Evolutionary conservation across 2,113 vertebrate genomes (phyloP).

Genomic region (Xerus inauris): DNA sequence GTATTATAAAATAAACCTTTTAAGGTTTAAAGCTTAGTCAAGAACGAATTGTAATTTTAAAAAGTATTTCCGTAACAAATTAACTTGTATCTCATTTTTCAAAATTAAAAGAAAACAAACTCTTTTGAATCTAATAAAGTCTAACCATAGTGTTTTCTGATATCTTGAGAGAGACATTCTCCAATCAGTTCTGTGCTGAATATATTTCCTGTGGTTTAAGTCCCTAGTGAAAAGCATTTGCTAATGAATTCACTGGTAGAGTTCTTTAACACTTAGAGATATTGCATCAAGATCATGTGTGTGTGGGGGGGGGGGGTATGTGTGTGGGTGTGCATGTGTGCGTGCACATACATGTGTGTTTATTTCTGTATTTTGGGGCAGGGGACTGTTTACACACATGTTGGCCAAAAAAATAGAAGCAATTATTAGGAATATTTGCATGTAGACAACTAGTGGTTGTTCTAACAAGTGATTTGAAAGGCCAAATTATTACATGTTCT

Average conservation of each 20-base stretch:
- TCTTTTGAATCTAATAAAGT: neutral
- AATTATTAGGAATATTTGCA: conserved; percentile 1
- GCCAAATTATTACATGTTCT: neutral
- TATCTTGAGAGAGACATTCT: neutral
- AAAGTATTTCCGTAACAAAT: neutral
- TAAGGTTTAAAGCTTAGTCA: neutral
- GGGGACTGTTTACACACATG: neutral
- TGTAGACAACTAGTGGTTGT: neutral
- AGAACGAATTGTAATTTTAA: neutral
- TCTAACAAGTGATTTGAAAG: conserved; percentile 20
- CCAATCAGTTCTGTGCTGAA: neutral
- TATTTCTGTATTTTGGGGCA: neutral
- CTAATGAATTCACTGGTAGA: neutral
- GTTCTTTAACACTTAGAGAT: neutral
- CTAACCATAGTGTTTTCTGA: neutral
- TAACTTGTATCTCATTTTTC: neutral
- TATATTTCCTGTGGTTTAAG: neutral
- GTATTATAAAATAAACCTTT: conserved; percentile 45
- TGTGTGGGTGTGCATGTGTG: neutral
- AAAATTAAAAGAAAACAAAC: neutral
- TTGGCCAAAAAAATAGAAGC: neutral
- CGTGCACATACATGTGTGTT: no score
- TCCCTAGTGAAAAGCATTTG: neutral
- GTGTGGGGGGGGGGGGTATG: neutral
- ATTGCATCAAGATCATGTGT: neutral